Evolutionary conservation across 2,888 invertebrate genomes (phyloP), one percentile per base, ranked within the genome.

Genomic region (Bellardia pandia): DNA sequence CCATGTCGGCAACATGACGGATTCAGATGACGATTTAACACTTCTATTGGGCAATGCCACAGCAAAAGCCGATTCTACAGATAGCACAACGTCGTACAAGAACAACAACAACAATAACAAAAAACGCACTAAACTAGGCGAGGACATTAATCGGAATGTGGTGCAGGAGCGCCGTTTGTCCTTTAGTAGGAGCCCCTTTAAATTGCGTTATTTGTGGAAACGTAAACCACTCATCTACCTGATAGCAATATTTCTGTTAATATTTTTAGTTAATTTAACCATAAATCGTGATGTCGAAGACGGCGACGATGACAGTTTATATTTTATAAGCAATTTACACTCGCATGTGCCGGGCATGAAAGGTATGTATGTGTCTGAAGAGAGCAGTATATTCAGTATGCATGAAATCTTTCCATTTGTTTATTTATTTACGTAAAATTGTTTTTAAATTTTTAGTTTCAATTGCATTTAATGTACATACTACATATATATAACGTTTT

Each of bases 261-360:
- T 91, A 14, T 90, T 93, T 56, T 89, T 90, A 88, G 68, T 93
- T 86, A 91, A 92, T 90, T 79, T 92, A 86, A 82, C 91, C 82
- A 76, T 85, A 83, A 89, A 90, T 88, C 78, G 90, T 88, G 88
- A 90, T 83, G 88, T 89, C 2, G 88, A 90, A 91, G 82, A 93
- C 91, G 83, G 66, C 64, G 81, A 85, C 23, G 78, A 87, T 58
- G 71, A 77, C 7, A 74, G 81, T 74, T 81, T 85, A 51, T 81
- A 85, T 85, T 85, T 82, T 75, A 51, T 81, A 53, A 85, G 23
- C 45, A 85, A 81, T 81, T 62, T 87, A 42, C 81, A 92, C 81
- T 93, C 93, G 37, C 92, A 91, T 88, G 93, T 92, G 14, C 90
- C 91, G 83, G 93, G 93, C 83, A 93, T 93, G 92, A 93, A 92